phyloP scores from a whole-genome alignment of 2,797 vertebrate genomes.

The Emydoidea blandingii region DNA sequence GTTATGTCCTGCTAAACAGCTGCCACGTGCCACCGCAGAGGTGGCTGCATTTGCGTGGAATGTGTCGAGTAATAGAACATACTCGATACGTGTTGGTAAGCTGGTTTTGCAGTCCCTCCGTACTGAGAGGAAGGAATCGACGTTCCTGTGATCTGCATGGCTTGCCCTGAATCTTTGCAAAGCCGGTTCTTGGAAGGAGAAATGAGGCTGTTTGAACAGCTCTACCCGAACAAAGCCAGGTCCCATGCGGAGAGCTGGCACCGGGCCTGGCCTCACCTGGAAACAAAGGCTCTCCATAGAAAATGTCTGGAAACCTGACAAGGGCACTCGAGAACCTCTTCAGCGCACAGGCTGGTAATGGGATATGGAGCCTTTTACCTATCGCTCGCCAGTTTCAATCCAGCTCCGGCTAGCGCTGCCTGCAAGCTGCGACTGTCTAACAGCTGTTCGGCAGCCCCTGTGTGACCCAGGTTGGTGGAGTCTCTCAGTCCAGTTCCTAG shows the following conservation, averaged over 20 bases:
- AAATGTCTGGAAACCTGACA: neutral
- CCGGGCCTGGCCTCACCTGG: neutral
- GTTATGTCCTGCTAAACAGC: no score
- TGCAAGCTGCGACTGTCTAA: no score
- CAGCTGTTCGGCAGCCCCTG: neutral
- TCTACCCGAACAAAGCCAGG: neutral
- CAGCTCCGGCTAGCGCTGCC: neutral
- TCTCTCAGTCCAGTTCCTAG: neutral
- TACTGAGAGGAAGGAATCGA: neutral
- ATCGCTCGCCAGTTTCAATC: neutral
- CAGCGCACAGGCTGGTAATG: neutral
- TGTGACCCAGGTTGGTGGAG: neutral
- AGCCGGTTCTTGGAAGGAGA: neutral
- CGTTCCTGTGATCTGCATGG: neutral
- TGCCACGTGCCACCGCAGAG: neutral
- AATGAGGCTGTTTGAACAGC: neutral
- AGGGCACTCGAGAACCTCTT: neutral
- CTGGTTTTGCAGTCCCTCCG: neutral
- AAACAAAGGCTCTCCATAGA: neutral
- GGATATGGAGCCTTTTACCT: neutral
- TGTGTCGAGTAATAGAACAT: neutral
- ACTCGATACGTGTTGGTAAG: neutral
- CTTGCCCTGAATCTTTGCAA: neutral
- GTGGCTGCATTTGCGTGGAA: neutral
- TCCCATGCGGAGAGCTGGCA: neutral